Evolutionary conservation across 2,888 invertebrate species (phyloP).

Genomic region (Crepidodera aurea): DNA sequence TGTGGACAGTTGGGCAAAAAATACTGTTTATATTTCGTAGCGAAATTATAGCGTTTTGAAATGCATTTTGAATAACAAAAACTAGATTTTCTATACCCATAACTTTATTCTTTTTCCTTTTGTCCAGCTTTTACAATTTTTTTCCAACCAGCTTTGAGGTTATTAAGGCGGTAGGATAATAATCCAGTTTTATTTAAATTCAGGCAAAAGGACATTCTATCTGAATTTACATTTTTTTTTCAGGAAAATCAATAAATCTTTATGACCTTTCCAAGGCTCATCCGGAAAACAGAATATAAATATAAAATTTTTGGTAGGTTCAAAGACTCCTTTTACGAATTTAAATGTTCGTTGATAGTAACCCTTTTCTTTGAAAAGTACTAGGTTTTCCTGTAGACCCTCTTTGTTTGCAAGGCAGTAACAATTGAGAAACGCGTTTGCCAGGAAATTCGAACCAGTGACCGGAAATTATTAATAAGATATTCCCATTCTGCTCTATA

Average conservation of each 20-base stretch:
- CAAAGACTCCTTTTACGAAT: slow-evolving; percentile 10
- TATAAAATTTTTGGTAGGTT: slow-evolving; percentile 14
- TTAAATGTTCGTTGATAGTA: slow-evolving; percentile 11
- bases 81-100: too few species aligned
- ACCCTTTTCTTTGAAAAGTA: slow-evolving; percentile 12
- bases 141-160: too few species aligned
- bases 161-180: too few species aligned
- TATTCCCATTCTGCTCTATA: slow-evolving; percentile 27
- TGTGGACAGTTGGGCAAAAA: too few species aligned
- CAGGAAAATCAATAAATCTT: background rate
- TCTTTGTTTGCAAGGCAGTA: slow-evolving; percentile 28
- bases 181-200: too few species aligned
- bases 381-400: slow-evolving; percentile 1
- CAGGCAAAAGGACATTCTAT: too few species aligned
- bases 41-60: too few species aligned
- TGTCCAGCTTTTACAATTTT: too few species aligned
- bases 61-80: too few species aligned
- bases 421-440: slow-evolving; percentile 25
- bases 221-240: background rate
- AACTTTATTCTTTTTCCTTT: too few species aligned
- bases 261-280: background rate
- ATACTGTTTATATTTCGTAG: too few species aligned
- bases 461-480: slow-evolving; percentile 32
- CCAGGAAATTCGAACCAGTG: slow-evolving; percentile 22
- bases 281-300: background rate